These are phyloP conservation scores for Corythoichthys intestinalis DNA, from an alignment of 2,113 vertebrate species.

Conservation along the genomic window DNA sequence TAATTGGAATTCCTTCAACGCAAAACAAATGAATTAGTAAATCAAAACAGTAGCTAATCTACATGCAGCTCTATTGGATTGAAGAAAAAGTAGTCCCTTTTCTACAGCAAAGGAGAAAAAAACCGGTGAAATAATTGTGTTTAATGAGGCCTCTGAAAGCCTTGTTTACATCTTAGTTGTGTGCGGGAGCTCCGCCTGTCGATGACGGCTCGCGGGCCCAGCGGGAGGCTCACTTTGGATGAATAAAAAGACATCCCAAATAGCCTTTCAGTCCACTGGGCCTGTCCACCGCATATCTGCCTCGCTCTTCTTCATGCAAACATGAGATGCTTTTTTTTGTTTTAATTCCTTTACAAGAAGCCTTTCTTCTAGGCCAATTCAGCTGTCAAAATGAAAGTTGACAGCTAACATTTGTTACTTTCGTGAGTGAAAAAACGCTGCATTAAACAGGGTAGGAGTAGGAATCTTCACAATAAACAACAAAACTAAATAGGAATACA, in stretches of 20 bases:
- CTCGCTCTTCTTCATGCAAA: constrained; percentile 22
- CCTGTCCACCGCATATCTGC: neutral
- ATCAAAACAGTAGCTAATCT: neutral
- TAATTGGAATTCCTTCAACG: neutral
- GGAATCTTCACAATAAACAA: constrained; percentile 38
- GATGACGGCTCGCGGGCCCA: constrained; percentile 35
- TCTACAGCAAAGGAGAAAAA: constrained; percentile 24
- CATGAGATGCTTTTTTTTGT: constrained; percentile 13
- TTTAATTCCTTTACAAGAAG: neutral
- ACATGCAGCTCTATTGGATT: neutral
- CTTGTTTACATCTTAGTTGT: constrained; percentile 39
- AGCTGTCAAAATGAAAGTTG: constrained; percentile 16
- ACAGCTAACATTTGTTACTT: constrained; percentile 23
- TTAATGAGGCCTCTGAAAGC: constrained; percentile 50
- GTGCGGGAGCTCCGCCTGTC: constrained; percentile 33
- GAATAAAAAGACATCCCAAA: constrained; percentile 38
- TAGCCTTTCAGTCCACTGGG: constrained; percentile 29
- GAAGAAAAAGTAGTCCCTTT: constrained; percentile 2
- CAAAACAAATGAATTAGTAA: constrained; percentile 4
- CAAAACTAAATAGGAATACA: too few relatives aligned
- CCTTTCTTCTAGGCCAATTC: constrained; percentile 27
- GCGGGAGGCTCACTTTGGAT: constrained; percentile 36
- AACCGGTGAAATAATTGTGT: constrained; percentile 14
- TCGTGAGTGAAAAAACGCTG: constrained; percentile 2
- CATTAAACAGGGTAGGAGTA: constrained; percentile 19